Conservation (phyloP, 2,888 invertebrate genomes). For the Conistra vaccinii region DNA sequence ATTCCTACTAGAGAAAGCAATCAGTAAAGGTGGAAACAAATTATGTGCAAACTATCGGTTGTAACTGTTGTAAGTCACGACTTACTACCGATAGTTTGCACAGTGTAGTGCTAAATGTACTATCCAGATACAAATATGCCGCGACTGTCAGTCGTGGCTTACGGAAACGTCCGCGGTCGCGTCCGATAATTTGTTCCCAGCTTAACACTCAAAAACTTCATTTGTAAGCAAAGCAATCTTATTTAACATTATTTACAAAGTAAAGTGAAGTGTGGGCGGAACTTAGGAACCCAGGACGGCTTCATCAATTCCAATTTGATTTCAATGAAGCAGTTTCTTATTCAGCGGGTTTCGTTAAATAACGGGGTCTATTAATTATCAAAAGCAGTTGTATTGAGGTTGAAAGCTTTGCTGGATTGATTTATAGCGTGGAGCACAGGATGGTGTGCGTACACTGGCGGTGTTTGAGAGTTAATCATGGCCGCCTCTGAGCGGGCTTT, state of each 20-base stretch:
- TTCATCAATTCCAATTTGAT: slow-evolving; percentile 83
- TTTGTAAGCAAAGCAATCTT: slow-evolving; percentile 39
- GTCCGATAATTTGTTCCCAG: no score
- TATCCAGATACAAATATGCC: no score
- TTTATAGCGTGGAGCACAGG: slow-evolving; percentile 74
- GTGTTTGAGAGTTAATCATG: slow-evolving; percentile 47
- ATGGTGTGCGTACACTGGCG: slow-evolving; percentile 62
- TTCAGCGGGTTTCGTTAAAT: slow-evolving; percentile 83
- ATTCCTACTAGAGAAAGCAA: slow-evolving; percentile 13
- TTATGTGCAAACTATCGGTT: no score
- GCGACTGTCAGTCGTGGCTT: no score
- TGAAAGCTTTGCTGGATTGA: slow-evolving; percentile 77
- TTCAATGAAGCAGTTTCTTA: slow-evolving; percentile 84
- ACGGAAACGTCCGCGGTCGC: no score
- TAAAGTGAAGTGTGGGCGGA: slow-evolving; percentile 52
- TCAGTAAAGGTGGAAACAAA: no score
- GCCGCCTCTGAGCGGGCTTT: slow-evolving; percentile 23
- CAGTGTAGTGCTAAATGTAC: no score
- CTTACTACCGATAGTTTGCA: no score
- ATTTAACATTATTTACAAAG: slow-evolving; percentile 55
- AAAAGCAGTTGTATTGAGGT: slow-evolving; percentile 78
- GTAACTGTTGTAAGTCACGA: no score
- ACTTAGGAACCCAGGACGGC: slow-evolving; percentile 54
- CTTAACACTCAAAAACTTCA: slow-evolving; percentile 30
- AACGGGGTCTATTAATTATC: slow-evolving; percentile 86